Evolutionary conservation across 2,888 invertebrate genomes (phyloP).

Genomic region (Tetheella fluctuosa): DNA sequence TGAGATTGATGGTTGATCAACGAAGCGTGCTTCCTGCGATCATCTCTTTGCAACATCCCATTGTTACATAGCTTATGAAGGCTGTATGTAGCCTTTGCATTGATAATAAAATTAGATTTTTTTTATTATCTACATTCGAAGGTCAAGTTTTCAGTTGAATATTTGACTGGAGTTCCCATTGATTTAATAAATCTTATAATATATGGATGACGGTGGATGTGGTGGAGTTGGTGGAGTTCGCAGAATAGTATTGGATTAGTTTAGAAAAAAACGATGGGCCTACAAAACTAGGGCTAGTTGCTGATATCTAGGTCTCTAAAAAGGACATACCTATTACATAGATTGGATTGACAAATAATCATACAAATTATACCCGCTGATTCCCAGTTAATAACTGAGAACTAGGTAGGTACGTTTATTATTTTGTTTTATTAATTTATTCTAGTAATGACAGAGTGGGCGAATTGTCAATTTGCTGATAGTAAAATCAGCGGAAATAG

Average conservation of each 20-base stretch:
- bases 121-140: background rate
- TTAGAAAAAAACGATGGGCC: too few relatives aligned
- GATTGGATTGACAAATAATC: too few relatives aligned
- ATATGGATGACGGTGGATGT: too few relatives aligned
- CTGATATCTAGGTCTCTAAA: too few relatives aligned
- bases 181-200: background rate
- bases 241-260: too few relatives aligned
- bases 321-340: too few relatives aligned
- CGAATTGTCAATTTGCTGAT: constrained; percentile 15
- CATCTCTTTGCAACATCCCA: constrained; percentile 41
- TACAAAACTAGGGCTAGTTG: too few relatives aligned
- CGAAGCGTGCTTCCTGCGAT: constrained; percentile 49
- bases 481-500: constrained; percentile 23
- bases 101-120: constrained; percentile 17
- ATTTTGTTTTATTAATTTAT: background rate
- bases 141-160: background rate
- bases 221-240: too few relatives aligned
- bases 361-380: too few relatives aligned
- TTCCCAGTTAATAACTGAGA: too few relatives aligned
- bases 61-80: constrained; percentile 40
- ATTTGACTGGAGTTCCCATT: background rate
- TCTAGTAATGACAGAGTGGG: constrained; percentile 9
- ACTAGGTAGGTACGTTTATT: background rate
- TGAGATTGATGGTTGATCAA: constrained; percentile 35
- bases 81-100: constrained; percentile 22